Conservation (phyloP, 2,113 vertebrate species). For the Rhynchomys soricoides region DNA sequence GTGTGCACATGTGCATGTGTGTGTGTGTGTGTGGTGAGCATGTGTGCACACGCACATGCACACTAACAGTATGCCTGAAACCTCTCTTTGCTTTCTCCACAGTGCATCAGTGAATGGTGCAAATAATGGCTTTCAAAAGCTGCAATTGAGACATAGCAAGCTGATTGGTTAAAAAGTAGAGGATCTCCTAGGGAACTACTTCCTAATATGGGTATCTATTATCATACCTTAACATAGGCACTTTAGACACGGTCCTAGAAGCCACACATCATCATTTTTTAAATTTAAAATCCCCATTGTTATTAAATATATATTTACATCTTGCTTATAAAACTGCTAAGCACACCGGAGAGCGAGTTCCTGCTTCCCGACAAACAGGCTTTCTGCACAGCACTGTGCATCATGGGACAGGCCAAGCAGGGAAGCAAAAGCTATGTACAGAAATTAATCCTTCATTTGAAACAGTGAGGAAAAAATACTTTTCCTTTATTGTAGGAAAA, state of each 20-base stretch:
- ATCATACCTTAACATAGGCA: neutral
- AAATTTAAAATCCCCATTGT: neutral
- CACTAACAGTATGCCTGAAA: neutral
- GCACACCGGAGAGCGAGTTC: neutral
- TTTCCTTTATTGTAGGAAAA: neutral
- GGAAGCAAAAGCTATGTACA: neutral
- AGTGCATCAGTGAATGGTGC: neutral
- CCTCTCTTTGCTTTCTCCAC: neutral
- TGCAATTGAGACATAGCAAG: neutral
- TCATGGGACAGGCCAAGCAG: neutral
- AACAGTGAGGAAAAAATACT: neutral
- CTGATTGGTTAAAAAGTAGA: neutral
- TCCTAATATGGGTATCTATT: neutral
- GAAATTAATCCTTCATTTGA: conserved; percentile 30
- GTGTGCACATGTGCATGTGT: too few relatives aligned
- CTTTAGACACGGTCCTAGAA: neutral
- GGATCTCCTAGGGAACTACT: neutral
- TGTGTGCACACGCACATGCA: too few relatives aligned
- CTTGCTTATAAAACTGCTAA: neutral
- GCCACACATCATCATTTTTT: neutral
- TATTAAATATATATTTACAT: neutral
- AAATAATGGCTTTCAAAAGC: neutral
- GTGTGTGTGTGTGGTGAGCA: neutral
- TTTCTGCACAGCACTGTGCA: neutral
- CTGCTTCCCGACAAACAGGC: neutral